phyloP scores from a whole-genome alignment of 2,113 vertebrate genomes.

The Perccottus glenii region DNA sequence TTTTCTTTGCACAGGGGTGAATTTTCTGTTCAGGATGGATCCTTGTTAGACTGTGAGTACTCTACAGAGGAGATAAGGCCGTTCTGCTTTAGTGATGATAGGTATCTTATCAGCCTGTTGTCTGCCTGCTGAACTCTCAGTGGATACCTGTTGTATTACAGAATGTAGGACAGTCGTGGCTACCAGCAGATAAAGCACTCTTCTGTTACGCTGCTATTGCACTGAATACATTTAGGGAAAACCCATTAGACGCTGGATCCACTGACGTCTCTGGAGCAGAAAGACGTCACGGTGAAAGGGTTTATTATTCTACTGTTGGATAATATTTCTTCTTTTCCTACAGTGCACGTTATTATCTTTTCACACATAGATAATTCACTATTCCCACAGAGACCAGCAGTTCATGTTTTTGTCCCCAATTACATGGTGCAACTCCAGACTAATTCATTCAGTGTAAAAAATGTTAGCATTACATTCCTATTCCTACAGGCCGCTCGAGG shows the following conservation, averaged over 20 bases:
- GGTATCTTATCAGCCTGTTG: conserved; percentile 74
- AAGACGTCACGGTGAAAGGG: conserved; percentile 21
- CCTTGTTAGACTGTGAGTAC: conserved; percentile 55
- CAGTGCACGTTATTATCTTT: conserved; percentile 12
- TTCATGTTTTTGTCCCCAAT: conserved; percentile 41
- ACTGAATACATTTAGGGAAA: background rate
- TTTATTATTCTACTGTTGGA: conserved; percentile 11
- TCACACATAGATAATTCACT: conserved; percentile 21
- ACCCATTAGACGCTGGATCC: conserved; percentile 21
- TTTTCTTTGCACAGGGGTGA: conserved; percentile 15
- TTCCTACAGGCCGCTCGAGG: conserved; percentile 19
- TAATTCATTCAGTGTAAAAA: conserved; percentile 53
- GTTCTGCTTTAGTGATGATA: conserved; percentile 55
- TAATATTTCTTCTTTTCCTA: conserved; percentile 4
- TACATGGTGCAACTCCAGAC: conserved; percentile 30
- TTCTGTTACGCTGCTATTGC: conserved; percentile 27
- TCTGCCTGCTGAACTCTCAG: conserved; percentile 61
- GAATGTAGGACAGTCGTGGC: conserved; percentile 41
- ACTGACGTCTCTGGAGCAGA: conserved; percentile 23
- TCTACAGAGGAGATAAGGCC: conserved; percentile 59
- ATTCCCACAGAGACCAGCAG: conserved; percentile 17
- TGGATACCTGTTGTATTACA: conserved; percentile 61
- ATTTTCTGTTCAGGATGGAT: conserved; percentile 51
- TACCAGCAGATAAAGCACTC: conserved; percentile 55
- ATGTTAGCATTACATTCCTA: conserved; percentile 38